These are phyloP conservation scores for Trogon melanurus DNA, from an alignment of 2,113 vertebrate species.

Conservation along the genomic window DNA sequence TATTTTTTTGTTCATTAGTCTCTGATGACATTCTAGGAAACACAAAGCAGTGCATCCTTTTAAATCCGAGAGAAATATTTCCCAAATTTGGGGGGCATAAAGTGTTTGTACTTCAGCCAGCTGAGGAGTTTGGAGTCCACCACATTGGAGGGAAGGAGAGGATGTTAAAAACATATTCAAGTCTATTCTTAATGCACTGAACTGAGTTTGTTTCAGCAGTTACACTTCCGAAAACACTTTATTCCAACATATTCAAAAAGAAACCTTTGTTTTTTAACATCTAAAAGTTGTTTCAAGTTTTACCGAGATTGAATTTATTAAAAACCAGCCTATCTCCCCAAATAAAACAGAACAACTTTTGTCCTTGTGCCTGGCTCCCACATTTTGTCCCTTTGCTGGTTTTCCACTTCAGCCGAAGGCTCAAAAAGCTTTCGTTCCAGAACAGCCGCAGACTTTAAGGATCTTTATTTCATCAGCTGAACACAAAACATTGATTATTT, in stretches of 20 bases:
- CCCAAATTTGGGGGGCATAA: neutral
- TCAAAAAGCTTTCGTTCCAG: accelerated
- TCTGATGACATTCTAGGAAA: neutral
- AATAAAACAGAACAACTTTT: neutral
- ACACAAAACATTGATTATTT: neutral
- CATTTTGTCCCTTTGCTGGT: neutral
- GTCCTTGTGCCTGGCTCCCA: accelerated
- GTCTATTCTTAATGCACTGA: neutral
- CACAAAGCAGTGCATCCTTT: neutral
- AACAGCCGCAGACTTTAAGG: neutral
- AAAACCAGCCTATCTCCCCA: neutral
- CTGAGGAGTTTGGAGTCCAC: neutral
- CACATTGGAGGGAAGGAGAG: accelerated
- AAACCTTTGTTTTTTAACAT: neutral
- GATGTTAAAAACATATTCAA: neutral
- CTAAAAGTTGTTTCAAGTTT: neutral
- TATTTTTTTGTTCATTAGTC: neutral
- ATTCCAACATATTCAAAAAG: neutral
- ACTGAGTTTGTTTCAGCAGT: neutral
- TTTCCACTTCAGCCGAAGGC: neutral
- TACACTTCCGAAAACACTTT: neutral
- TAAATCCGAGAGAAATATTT: neutral
- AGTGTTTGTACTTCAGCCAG: neutral
- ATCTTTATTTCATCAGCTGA: neutral
- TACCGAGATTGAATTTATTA: neutral